Evolutionary conservation across 2,113 vertebrate genomes (phyloP).

Genomic region (Psephotus haematonotus): DNA sequence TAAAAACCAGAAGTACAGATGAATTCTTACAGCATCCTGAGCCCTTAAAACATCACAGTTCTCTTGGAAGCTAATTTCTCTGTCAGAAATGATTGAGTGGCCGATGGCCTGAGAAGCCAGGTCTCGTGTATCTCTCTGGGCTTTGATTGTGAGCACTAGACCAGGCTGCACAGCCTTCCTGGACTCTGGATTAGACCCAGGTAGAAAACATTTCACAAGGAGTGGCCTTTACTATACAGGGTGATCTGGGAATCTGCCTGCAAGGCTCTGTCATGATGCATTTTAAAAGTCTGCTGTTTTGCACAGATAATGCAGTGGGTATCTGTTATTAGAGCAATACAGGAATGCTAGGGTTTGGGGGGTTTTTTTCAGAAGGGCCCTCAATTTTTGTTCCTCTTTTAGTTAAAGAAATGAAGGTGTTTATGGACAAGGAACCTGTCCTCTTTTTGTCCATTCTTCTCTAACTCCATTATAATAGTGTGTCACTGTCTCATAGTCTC

Average conservation of each 20-base stretch:
- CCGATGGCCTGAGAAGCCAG: neutral
- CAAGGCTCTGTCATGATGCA: neutral
- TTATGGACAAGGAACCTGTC: neutral
- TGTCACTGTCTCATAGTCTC: neutral
- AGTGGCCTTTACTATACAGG: neutral
- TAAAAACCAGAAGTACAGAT: neutral
- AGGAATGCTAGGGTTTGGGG: neutral
- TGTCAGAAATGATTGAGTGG: neutral
- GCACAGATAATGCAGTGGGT: neutral
- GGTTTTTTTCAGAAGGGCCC: neutral
- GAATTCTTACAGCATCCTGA: neutral
- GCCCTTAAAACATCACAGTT: neutral
- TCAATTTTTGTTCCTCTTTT: neutral
- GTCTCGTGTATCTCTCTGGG: neutral
- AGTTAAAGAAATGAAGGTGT: neutral
- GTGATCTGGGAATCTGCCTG: neutral
- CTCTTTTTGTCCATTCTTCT: neutral
- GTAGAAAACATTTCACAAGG: neutral
- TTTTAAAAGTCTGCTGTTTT: neutral
- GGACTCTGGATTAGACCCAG: neutral
- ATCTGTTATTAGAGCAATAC: neutral
- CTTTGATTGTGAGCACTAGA: neutral
- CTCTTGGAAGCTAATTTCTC: neutral
- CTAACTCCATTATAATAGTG: neutral
- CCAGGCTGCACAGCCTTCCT: neutral